Evolutionary conservation across 2,797 vertebrate species (phyloP).

Genomic region (Gobio occitaniae): DNA sequence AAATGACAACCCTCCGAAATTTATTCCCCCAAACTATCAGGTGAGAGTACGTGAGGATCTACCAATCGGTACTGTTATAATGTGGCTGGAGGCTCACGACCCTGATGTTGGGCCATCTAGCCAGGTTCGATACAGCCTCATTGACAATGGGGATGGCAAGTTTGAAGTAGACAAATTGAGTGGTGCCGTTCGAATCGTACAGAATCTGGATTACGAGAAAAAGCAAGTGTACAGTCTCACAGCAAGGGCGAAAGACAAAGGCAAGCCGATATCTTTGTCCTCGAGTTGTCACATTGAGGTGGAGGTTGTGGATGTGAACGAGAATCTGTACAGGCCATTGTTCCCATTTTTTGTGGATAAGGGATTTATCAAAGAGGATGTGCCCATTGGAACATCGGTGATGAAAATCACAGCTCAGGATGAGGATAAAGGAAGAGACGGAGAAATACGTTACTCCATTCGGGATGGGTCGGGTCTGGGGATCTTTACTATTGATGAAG

Average conservation of each 20-base stretch:
- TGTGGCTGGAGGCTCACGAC: conserved; percentile 94
- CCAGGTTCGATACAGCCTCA: conserved; percentile 93
- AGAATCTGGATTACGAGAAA: conserved; percentile 93
- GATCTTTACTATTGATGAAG: conserved; percentile 93
- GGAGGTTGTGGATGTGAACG: conserved; percentile 94
- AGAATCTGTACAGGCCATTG: conserved; percentile 89
- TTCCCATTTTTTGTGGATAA: conserved; percentile 92
- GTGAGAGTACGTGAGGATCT: conserved; percentile 95
- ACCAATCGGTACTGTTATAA: conserved; percentile 91
- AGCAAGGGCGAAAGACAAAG: conserved; percentile 94
- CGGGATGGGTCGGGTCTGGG: conserved; percentile 94
- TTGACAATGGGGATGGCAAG: conserved; percentile 88
- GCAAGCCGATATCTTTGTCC: conserved; percentile 90
- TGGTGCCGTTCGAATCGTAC: conserved; percentile 89
- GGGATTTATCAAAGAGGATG: conserved; percentile 92
- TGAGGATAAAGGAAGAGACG: conserved; percentile 90
- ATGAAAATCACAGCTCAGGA: conserved; percentile 92
- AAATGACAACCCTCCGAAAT: conserved; percentile 94
- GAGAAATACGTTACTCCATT: conserved; percentile 93
- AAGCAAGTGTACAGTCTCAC: conserved; percentile 93
- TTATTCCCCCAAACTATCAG: conserved; percentile 90
- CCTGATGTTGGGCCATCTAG: conserved; percentile 90
- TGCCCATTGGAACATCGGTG: conserved; percentile 85
- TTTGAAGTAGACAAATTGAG: conserved; percentile 98
- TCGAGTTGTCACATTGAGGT: conserved; percentile 93